phyloP scores from a whole-genome alignment of 2,797 vertebrate genomes.

The Thaleichthys pacificus region DNA sequence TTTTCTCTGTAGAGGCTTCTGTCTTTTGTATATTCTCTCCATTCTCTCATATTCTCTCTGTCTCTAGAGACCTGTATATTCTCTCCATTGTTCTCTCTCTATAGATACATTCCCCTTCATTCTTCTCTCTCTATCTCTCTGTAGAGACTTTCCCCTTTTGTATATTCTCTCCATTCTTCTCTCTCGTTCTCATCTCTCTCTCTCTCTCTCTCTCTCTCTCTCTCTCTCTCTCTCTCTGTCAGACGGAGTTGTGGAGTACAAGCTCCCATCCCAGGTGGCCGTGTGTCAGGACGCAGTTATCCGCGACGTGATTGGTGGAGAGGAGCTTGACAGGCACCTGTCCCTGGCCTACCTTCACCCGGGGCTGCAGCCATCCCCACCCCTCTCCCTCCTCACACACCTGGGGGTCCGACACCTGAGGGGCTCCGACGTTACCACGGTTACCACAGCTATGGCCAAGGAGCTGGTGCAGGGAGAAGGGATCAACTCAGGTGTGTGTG shows the following conservation, averaged over 20 bases:
- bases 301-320: slow-evolving; percentile 72
- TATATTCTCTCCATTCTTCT: not conserved
- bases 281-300: slow-evolving; percentile 77
- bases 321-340: slow-evolving; percentile 73
- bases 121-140: not conserved
- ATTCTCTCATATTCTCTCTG: not conserved
- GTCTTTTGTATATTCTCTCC: not conserved
- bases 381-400: slow-evolving; percentile 69
- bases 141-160: not conserved
- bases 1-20: not conserved
- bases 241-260: slow-evolving; percentile 72
- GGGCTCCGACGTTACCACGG: slow-evolving; percentile 72
- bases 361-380: slow-evolving; percentile 59
- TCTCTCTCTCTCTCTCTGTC: slow-evolving; percentile 9
- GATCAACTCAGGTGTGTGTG: slow-evolving; percentile 62
- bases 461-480: slow-evolving; percentile 61
- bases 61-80: not conserved
- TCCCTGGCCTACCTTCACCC: slow-evolving; percentile 79
- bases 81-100: not conserved
- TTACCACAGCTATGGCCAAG: slow-evolving; percentile 77
- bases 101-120: not conserved
- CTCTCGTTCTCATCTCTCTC: not conserved
- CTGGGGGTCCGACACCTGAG: slow-evolving; percentile 75
- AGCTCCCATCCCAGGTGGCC: slow-evolving; percentile 79
- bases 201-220: not conserved